A percentile compares a stretch with the other conserved stretches of the same genome.
Conservation (phyloP, 2,113 vertebrate genomes). For the Mustelus asterias region DNA sequence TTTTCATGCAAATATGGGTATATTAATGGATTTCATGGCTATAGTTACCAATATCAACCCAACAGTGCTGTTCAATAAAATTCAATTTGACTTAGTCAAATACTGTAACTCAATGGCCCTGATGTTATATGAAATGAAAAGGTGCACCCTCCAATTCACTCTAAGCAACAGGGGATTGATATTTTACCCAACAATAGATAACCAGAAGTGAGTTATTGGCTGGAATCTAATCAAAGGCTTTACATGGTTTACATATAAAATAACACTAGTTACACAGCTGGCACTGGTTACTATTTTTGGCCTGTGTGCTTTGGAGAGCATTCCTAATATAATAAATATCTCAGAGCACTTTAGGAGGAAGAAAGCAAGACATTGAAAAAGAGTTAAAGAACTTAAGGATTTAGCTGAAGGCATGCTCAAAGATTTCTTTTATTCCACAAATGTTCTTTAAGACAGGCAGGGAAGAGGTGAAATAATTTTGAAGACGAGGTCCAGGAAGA, state of each 20-base stretch:
- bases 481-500: background rate
- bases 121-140: background rate
- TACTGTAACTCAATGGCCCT: background rate
- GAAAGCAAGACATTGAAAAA: background rate
- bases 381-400: background rate
- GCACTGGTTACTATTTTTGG: background rate
- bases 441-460: background rate
- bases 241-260: background rate
- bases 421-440: background rate
- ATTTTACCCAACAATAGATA: background rate
- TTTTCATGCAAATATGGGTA: background rate
- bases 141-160: background rate
- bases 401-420: background rate
- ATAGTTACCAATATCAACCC: background rate
- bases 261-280: background rate
- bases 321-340: background rate
- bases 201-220: background rate
- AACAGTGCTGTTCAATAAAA: background rate
- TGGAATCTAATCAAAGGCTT: slow-evolving; percentile 13
- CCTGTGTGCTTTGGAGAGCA: background rate
- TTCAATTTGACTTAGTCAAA: background rate
- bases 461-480: background rate
- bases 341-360: background rate
- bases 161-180: background rate
- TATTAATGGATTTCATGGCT: background rate